Conservation (phyloP, 2,113 vertebrate genomes). For the Brienomyrus longianalis region DNA sequence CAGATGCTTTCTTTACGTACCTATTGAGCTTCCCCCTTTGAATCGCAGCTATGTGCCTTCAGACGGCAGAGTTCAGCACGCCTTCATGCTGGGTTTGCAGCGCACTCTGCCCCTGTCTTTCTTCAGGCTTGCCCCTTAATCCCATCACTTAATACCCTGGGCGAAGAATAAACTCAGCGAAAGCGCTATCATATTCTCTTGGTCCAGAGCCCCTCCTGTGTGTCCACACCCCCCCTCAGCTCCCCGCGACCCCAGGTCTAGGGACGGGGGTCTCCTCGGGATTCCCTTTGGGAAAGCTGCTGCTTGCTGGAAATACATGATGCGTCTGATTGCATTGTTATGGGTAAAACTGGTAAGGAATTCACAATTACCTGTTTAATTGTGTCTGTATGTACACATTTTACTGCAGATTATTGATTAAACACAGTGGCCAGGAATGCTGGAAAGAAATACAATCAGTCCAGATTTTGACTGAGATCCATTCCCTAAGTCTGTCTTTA, state of each 20-base stretch:
- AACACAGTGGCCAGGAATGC: background rate
- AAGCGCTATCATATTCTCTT: constrained; percentile 24
- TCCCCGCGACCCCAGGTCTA: background rate
- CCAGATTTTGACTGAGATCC: background rate
- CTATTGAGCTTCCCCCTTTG: constrained; percentile 8
- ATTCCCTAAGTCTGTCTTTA: background rate
- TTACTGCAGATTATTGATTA: background rate
- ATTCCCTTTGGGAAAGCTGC: background rate
- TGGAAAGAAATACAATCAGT: background rate
- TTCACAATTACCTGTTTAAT: background rate
- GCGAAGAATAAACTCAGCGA: background rate
- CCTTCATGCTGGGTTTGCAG: constrained; percentile 20
- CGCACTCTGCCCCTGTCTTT: constrained; percentile 20
- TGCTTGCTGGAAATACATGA: background rate
- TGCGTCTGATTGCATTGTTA: background rate
- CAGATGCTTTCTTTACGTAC: background rate
- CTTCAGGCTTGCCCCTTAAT: constrained; percentile 22
- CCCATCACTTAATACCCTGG: constrained; percentile 25
- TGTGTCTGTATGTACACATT: background rate
- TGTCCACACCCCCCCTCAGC: background rate
- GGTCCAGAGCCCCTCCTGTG: constrained; percentile 10
- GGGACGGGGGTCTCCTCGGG: background rate
- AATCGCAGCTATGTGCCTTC: constrained; percentile 6
- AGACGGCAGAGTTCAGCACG: constrained; percentile 14
- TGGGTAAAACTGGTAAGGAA: background rate